Percentiles rank a stretch among this genome's conserved stretches.
These are phyloP conservation scores for Cossypha dichroa DNA, from an alignment of 2,797 vertebrate genomes.

Conservation along the genomic window DNA sequence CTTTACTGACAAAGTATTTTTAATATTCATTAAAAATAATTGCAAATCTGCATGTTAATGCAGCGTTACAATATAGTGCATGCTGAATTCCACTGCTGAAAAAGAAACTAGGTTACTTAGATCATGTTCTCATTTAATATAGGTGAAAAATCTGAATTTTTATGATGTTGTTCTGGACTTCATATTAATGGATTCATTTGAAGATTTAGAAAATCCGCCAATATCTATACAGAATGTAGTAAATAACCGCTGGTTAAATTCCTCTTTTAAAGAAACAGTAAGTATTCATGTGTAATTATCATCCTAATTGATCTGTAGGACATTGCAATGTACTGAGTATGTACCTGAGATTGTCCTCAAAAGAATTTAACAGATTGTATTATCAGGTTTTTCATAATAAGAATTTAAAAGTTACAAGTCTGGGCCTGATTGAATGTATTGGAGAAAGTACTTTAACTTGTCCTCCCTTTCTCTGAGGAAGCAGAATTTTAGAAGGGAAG, in stretches of 20 bases:
- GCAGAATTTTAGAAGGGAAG: not conserved
- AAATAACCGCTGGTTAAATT: conserved; percentile 96
- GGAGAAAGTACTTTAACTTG: not conserved
- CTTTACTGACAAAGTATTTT: not conserved
- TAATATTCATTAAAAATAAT: not conserved
- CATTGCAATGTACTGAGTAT: not conserved
- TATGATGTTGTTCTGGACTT: conserved; percentile 98
- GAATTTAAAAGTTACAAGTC: not conserved
- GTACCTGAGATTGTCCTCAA: not conserved
- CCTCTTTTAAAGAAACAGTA: conserved; percentile 96
- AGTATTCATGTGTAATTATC: conserved; percentile 49
- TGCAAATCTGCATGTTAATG: not conserved
- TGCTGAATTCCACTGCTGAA: conserved; percentile 1
- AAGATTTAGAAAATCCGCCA: conserved; percentile 97
- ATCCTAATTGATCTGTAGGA: not conserved
- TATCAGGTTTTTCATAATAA: not conserved
- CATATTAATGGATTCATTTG: conserved; percentile 97
- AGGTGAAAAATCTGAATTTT: conserved; percentile 97
- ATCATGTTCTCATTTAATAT: conserved; percentile 40
- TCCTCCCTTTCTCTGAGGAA: not conserved
- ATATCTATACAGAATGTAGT: conserved; percentile 95
- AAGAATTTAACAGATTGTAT: not conserved
- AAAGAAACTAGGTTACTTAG: conserved; percentile 20
- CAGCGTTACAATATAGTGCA: not conserved
- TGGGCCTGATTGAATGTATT: not conserved